Base-by-base conservation (phyloP, 2,888 invertebrate genomes). In the Pardosa pseudoannulata region DNA sequence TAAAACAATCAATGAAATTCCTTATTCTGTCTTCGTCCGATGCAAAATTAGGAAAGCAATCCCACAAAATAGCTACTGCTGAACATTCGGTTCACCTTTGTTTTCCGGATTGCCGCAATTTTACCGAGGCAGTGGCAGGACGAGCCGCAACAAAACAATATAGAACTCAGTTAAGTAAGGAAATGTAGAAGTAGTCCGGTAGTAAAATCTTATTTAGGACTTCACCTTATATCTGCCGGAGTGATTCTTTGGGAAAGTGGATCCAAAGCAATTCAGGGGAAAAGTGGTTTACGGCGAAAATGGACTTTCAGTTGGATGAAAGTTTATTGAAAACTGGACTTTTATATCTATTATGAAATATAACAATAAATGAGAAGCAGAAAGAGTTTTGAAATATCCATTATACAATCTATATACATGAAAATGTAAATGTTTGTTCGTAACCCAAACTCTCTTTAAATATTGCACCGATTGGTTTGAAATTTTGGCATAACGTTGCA, bases 201-300 rank as follows among this genome's bases (percentile, higher is more conserved):
- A 46, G 41, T 46, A 46, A 46, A 46, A 46, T 46, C 41, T 46
- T 46, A 46, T 16, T 46, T 46, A 46, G 41, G 41, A 46, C 16
- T 46, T 6, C 41, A 13, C 16, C 9, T 16, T 13, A 11, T 16
- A 46, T 46, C 2, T 2, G 41, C 9, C 6, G 16, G 2, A 13
- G 41, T 16, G 16, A 46, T 46, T 46, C 16, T 16, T 16, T 11
- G 9, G 41, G 13, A 46, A 16, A 46, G 41, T 16, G 16, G n/a
- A n/a, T n/a, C n/a, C n/a, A n/a, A n/a, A n/a, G n/a, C n/a, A 46
- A 11, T 36, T 36, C 11, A 11, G 11, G 6, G 36, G 36, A 11
- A 36, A 36, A 36, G 36, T 36, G 36, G 36, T 11, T 36, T 36
- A 36, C n/a, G n/a, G n/a, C n/a, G n/a, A n/a, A n/a, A n/a, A n/a